Conservation (phyloP, 2,113 vertebrate genomes). For the Naja naja region DNA sequence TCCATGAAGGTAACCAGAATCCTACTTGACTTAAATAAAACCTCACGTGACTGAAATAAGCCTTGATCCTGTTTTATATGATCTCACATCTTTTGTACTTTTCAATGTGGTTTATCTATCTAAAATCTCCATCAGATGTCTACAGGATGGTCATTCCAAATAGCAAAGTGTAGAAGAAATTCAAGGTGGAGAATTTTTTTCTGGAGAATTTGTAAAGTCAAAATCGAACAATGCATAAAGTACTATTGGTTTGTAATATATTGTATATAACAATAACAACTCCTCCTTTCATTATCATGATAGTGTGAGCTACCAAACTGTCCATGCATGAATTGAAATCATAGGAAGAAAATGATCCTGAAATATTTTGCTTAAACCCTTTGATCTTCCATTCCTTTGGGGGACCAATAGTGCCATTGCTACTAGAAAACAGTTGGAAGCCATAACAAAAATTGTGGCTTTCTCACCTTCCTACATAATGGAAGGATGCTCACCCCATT, state of each 20-base stretch:
- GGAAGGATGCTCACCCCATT: not conserved
- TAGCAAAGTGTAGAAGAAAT: not conserved
- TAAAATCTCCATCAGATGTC: not conserved
- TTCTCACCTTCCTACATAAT: too few relatives aligned
- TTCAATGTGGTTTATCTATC: not conserved
- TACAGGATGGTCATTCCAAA: not conserved
- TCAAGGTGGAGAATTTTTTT: not conserved
- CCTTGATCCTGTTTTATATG: not conserved
- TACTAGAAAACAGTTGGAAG: not conserved
- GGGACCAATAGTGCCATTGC: not conserved
- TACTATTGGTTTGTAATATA: not conserved
- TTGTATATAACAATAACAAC: not conserved
- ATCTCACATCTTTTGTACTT: not conserved
- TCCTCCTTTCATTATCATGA: not conserved
- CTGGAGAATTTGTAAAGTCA: not conserved
- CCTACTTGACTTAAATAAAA: not conserved
- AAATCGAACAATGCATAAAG: not conserved
- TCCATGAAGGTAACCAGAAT: not conserved
- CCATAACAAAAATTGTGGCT: not conserved
- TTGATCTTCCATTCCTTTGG: not conserved
- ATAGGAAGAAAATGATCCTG: not conserved
- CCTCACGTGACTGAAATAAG: too few relatives aligned
- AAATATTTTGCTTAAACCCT: not conserved
- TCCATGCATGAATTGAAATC: not conserved
- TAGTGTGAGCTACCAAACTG: not conserved